A percentile compares a stretch with the other conserved stretches of the same genome.
phyloP scores from a whole-genome alignment of 30 jellyfish, hydroid and myxozoan genomes.

The Aurelia aurita region DNA sequence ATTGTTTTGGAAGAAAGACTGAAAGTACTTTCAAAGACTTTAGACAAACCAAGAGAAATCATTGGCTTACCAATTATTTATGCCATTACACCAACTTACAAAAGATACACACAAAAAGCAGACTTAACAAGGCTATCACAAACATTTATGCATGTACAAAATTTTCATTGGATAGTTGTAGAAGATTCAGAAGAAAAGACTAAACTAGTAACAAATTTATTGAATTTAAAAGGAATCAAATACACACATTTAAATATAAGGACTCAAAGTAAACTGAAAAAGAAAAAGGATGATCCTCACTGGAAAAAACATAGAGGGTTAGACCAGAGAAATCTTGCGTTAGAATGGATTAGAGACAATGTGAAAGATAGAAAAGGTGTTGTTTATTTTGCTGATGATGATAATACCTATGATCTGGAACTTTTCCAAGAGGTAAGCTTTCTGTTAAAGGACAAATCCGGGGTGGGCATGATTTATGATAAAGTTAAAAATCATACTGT shows the following conservation, averaged over 20 bases:
- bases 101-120: slow-evolving; percentile 84
- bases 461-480: too few relatives aligned
- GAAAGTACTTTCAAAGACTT: too few relatives aligned
- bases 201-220: slow-evolving; percentile 31
- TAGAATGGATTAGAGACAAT: slow-evolving; percentile 78
- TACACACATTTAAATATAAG: slow-evolving; percentile 58
- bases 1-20: too few relatives aligned
- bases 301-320: slow-evolving; percentile 90
- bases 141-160: slow-evolving; percentile 72
- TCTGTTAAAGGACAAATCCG: too few relatives aligned
- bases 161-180: slow-evolving; percentile 83
- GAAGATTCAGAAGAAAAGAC: slow-evolving; percentile 75
- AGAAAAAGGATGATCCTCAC: slow-evolving; percentile 55
- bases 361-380: slow-evolving; percentile 63
- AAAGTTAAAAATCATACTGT: too few relatives aligned
- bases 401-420: slow-evolving; percentile 83
- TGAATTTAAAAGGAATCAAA: slow-evolving; percentile 17
- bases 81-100: slow-evolving; percentile 84
- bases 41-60: too few relatives aligned
- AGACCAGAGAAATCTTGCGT: slow-evolving; percentile 84
- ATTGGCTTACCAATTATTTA: slow-evolving; percentile 55
- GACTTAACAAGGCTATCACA: slow-evolving; percentile 75
- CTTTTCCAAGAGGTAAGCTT: slow-evolving; percentile 74
- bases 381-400: slow-evolving; percentile 96
- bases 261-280: slow-evolving; percentile 51